phyloP scores from a whole-genome alignment of 2,888 invertebrate genomes.

The Sylvicola fuscatus region DNA sequence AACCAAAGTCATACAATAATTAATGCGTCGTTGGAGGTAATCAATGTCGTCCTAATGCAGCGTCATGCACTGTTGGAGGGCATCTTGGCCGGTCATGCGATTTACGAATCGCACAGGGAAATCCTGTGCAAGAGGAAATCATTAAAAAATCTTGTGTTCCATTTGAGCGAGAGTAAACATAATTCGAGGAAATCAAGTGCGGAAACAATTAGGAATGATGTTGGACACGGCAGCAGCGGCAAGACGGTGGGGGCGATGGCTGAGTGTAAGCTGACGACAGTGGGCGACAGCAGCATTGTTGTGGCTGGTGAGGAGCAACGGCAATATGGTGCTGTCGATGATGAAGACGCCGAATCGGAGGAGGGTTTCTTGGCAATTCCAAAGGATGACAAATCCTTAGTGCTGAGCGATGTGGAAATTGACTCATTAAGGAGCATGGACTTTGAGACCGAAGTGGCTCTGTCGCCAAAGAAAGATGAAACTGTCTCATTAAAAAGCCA shows the following conservation, averaged over 20 bases:
- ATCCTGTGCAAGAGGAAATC: conserved; percentile 24
- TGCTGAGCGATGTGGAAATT: conserved; percentile 25
- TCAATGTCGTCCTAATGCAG: conserved; percentile 21
- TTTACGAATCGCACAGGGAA: conserved; percentile 18
- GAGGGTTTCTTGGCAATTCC: conserved; percentile 6
- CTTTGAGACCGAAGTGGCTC: conserved; percentile 25
- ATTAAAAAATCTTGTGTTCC: conserved; percentile 27
- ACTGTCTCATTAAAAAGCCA: conserved; percentile 6
- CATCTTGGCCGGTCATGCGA: conserved; percentile 17
- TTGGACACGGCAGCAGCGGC: conserved; percentile 13
- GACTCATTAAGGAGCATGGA: conserved; percentile 27
- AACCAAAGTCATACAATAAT: conserved; percentile 71
- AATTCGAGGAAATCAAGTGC: conserved; percentile 9
- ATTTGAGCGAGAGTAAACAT: conserved; percentile 5
- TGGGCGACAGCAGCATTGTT: conserved; percentile 3
- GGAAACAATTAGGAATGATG: conserved; percentile 12
- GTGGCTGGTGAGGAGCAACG: neutral
- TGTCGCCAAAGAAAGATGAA: conserved; percentile 6
- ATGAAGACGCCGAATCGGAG: conserved; percentile 7
- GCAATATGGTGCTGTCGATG: conserved; percentile 2
- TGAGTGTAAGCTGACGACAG: conserved; percentile 10
- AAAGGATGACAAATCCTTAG: conserved; percentile 22
- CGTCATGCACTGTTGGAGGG: conserved; percentile 2
- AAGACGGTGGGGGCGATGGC: conserved; percentile 9
- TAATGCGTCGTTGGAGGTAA: conserved; percentile 62